Evolutionary conservation across 2,113 vertebrate genomes (phyloP), one percentile per base, ranked within the genome.

Genomic region (Macroglossus sobrinus): DNA sequence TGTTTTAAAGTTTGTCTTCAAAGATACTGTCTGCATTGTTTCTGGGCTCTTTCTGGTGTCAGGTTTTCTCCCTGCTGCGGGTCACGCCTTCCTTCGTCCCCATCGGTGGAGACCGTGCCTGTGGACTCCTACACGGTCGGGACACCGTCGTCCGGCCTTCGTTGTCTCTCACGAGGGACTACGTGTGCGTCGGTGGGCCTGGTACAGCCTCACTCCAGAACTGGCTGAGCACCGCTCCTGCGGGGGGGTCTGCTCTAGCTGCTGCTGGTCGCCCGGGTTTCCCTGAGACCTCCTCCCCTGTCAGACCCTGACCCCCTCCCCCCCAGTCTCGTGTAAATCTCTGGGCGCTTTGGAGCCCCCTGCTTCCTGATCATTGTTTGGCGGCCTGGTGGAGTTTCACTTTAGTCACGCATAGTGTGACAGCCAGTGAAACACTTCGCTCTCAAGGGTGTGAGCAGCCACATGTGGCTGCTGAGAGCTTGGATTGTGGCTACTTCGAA

Each of bases 1-100:
- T 63, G 79, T 84, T 89, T 78, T 81, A 21, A 96, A 75, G 30
- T 95, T 93, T 74, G 16, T 91, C 38, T 94, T 84, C 61, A 78
- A 57, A 75, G 35, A 59, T 30, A 78, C 12, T 18, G 24, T 79
- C n/a, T 74, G 5, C 78, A 19, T 87, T 79, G 10, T 78, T 93
- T 88, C 14, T 74, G n/a, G 3, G 9, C 12, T 64, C 9, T 87
- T 87, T 91, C 43, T 69, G 75, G 50, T 57, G 26, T 69, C 68
- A 87, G 1, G n/a, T 55, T 57, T 84, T 30, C 4, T 11, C 26
- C 13, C 30, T 53, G 18, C 22, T 84, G 2, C 66, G 47, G 11
- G 28, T 93, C 18, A 47, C n/a, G 63, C n/a, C n/a, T n/a, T n/a
- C n/a, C n/a, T n/a, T n/a, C n/a, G n/a, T n/a, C n/a, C n/a, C n/a